phyloP scores from a whole-genome alignment of 2,113 vertebrate genomes.

The Carlito syrichta region DNA sequence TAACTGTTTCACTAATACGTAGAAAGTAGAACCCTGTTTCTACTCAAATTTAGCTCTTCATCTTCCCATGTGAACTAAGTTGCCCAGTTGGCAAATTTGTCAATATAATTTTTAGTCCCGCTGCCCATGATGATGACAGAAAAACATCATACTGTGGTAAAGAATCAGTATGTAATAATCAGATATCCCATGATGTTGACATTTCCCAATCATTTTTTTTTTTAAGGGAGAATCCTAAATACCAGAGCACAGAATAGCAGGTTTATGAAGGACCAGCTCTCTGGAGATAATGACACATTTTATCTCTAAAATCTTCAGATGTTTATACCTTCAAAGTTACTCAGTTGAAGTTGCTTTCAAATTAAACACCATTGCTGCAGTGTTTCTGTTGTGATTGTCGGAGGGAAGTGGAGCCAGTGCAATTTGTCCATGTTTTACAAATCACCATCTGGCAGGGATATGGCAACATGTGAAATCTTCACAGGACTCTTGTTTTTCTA shows the following conservation, averaged over 20 bases:
- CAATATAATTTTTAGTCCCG: constrained; percentile 13
- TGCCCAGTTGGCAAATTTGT: neutral
- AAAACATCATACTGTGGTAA: neutral
- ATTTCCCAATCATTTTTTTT: neutral
- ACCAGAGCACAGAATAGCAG: neutral
- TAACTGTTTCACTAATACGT: neutral
- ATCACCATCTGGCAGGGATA: constrained; percentile 85
- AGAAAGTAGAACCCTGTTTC: neutral
- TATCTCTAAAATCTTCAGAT: neutral
- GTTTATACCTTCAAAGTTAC: constrained; percentile 45
- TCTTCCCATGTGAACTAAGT: neutral
- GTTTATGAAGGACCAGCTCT: neutral
- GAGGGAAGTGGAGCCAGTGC: constrained; percentile 81
- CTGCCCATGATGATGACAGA: neutral
- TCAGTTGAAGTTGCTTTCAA: constrained; percentile 47
- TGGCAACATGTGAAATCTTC: constrained; percentile 85
- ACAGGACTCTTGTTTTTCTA: constrained; percentile 85
- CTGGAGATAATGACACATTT: neutral
- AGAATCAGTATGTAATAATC: constrained; percentile 7
- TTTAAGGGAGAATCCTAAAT: neutral
- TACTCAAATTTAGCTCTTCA: neutral
- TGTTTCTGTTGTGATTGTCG: constrained; percentile 82
- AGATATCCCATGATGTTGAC: neutral
- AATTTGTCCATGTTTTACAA: constrained; percentile 85
- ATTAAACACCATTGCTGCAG: constrained; percentile 35